Conservation (phyloP, 2,888 invertebrate genomes). For the Phaonia tiefii region DNA sequence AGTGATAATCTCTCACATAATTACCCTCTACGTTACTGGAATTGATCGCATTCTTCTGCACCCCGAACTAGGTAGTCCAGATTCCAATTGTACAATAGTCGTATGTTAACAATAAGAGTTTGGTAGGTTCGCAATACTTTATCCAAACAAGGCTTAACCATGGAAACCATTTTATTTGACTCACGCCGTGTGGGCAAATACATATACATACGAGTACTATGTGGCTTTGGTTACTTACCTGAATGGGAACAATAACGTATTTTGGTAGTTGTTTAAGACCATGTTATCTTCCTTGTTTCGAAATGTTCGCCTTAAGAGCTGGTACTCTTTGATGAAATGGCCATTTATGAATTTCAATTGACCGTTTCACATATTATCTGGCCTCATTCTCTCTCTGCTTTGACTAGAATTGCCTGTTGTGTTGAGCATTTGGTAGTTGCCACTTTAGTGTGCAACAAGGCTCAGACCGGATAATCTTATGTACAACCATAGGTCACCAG, state of each 20-base stretch:
- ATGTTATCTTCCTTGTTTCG: constrained; percentile 60
- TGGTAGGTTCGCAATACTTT: neutral
- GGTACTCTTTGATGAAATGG: constrained; percentile 71
- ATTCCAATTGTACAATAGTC: constrained; percentile 16
- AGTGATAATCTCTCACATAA: constrained; percentile 46
- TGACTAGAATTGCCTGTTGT: no score
- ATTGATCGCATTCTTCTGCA: neutral
- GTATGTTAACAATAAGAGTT: constrained; percentile 9
- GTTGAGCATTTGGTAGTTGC: constrained; percentile 48
- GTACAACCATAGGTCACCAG: constrained; percentile 62
- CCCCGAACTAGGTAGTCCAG: neutral
- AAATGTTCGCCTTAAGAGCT: constrained; percentile 48
- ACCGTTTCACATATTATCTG: constrained; percentile 72
- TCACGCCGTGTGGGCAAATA: constrained; percentile 45
- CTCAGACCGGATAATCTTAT: constrained; percentile 76
- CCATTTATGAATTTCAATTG: constrained; percentile 77
- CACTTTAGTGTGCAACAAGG: constrained; percentile 74
- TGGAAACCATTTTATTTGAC: no score
- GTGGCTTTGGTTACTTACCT: no score
- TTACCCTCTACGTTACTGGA: neutral
- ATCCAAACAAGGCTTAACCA: constrained; percentile 6
- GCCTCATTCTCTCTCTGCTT: neutral
- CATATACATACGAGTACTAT: constrained; percentile 16
- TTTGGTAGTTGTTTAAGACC: constrained; percentile 17
- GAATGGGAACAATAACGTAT: constrained; percentile 12